phyloP scores from a whole-genome alignment of 2,797 vertebrate species.

The Tiaroga cobitis region DNA sequence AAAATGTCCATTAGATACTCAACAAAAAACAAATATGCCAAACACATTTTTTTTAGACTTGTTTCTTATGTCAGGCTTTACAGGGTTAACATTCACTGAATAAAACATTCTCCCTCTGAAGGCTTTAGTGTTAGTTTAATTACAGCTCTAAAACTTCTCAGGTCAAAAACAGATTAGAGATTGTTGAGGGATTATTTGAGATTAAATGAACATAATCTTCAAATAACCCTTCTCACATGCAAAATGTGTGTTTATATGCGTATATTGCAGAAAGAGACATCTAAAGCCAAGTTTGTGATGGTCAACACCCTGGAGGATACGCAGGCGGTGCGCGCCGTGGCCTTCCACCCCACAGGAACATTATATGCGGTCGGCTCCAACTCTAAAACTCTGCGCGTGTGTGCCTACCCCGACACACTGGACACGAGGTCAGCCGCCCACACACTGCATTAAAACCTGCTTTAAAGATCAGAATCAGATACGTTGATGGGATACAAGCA shows the following conservation, averaged over 20 bases:
- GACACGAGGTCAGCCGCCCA: constrained; percentile 82
- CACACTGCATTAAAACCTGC: background rate
- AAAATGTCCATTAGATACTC: background rate
- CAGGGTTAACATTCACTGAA: background rate
- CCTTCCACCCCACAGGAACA: constrained; percentile 92
- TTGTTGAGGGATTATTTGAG: background rate
- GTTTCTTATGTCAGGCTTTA: background rate
- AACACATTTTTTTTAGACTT: background rate
- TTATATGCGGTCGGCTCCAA: constrained; percentile 96
- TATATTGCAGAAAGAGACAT: constrained; percentile 65
- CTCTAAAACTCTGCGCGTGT: constrained; percentile 95
- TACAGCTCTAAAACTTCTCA: constrained; percentile 3
- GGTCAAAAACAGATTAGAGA: constrained; percentile 11
- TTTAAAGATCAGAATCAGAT: background rate
- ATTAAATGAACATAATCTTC: background rate
- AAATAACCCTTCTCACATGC: constrained; percentile 1
- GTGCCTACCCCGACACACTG: constrained; percentile 90
- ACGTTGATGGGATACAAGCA: background rate
- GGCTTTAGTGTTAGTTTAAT: constrained; percentile 10
- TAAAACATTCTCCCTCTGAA: background rate
- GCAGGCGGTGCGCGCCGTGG: constrained; percentile 94
- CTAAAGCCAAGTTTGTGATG: constrained; percentile 83
- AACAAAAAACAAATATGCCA: background rate
- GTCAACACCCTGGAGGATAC: constrained; percentile 92
- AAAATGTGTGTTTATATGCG: constrained; percentile 1